These are phyloP conservation scores for Xylocampa areola DNA, from an alignment of 2,888 invertebrate species.

Conservation along the genomic window DNA sequence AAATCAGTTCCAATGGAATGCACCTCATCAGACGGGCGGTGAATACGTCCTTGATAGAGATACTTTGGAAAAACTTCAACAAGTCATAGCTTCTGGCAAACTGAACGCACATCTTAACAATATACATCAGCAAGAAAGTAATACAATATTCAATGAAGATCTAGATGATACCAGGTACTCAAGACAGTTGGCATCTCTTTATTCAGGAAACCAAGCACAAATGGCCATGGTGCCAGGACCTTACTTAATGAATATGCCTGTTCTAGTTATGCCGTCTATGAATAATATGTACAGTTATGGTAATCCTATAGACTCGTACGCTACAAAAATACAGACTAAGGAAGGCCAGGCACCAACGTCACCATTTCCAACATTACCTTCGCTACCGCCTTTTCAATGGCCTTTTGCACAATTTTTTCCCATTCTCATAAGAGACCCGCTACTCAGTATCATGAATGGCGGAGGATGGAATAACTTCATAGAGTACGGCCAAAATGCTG, in stretches of 20 bases:
- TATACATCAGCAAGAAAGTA: slow-evolving; percentile 64
- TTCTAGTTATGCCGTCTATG: slow-evolving; percentile 71
- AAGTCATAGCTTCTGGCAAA: slow-evolving; percentile 79
- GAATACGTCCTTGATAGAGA: slow-evolving; percentile 76
- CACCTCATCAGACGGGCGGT: slow-evolving; percentile 67
- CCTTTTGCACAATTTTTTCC: slow-evolving; percentile 89
- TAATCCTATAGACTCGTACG: slow-evolving; percentile 59
- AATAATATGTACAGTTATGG: slow-evolving; percentile 62
- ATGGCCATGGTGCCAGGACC: slow-evolving; percentile 62
- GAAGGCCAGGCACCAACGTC: slow-evolving; percentile 65
- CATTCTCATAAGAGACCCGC: slow-evolving; percentile 89
- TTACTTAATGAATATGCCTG: slow-evolving; percentile 76
- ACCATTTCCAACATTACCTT: slow-evolving; percentile 44
- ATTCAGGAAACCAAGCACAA: slow-evolving; percentile 53
- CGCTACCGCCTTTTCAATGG: slow-evolving; percentile 76
- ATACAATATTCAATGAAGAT: slow-evolving; percentile 45
- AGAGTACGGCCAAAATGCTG: slow-evolving; percentile 90
- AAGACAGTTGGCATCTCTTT: slow-evolving; percentile 58
- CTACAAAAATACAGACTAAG: slow-evolving; percentile 66
- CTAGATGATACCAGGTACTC: slow-evolving; percentile 58
- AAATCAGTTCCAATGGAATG: slow-evolving; percentile 71
- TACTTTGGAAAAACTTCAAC: slow-evolving; percentile 78
- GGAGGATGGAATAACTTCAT: slow-evolving; percentile 89
- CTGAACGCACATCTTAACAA: slow-evolving; percentile 62
- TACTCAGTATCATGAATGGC: slow-evolving; percentile 83